A percentile compares a stretch with the other conserved stretches of the same genome.
These are phyloP conservation scores for Styela clava DNA, from an alignment of 23 tunicate species.

Conservation along the genomic window DNA sequence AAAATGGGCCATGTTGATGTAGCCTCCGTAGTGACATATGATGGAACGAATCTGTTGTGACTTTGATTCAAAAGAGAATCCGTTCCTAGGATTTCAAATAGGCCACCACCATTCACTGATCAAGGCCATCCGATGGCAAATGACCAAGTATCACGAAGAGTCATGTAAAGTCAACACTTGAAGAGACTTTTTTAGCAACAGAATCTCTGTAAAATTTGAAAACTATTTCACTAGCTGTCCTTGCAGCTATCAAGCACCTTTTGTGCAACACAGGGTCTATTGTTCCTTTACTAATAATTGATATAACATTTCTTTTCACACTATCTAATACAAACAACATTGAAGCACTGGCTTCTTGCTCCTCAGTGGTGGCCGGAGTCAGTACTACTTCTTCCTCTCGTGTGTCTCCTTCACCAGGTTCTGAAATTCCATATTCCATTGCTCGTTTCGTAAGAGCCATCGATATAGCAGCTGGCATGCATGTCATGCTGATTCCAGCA, in stretches of 20 bases:
- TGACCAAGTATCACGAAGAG: no score
- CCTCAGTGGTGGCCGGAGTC: slow-evolving; percentile 37
- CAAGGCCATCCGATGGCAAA: no score
- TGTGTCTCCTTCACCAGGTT: slow-evolving; percentile 2
- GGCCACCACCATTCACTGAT: no score
- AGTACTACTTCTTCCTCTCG: slow-evolving; percentile 30
- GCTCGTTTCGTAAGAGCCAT: slow-evolving; percentile 44
- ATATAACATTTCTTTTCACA: slow-evolving; percentile 39
- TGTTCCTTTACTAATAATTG: slow-evolving; percentile 40
- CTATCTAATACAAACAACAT: slow-evolving; percentile 76
- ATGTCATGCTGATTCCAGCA: slow-evolving; percentile 79
- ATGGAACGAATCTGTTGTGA: no score
- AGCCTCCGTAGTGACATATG: no score
- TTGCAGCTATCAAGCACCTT: slow-evolving; percentile 40
- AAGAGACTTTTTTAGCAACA: slow-evolving; percentile 40
- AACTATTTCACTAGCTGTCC: slow-evolving; percentile 30
- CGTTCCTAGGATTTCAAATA: no score
- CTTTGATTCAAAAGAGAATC: no score
- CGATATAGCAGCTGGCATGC: slow-evolving; percentile 69
- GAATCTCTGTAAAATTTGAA: slow-evolving; percentile 63
- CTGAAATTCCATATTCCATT: slow-evolving; percentile 11
- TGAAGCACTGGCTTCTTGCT: slow-evolving; percentile 40
- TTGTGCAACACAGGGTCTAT: slow-evolving; percentile 31
- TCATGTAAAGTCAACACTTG: not conserved
- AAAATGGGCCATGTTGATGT: no score